Base-by-base conservation (phyloP, 2,113 vertebrate species). In the Todiramphus chloris region DNA sequence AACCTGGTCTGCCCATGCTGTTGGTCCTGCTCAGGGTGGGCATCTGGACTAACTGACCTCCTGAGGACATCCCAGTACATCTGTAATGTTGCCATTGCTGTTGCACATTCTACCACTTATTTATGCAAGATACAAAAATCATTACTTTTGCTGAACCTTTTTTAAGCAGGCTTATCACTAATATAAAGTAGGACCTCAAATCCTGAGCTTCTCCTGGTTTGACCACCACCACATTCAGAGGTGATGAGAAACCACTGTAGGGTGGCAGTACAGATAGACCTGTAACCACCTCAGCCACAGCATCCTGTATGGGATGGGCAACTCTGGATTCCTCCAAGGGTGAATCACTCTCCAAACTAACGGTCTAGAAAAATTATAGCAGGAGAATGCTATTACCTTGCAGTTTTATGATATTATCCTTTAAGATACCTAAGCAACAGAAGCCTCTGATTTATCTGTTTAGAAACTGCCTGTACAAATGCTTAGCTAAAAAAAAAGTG, bases 381-480 rank as follows among this genome's bases (percentile, higher is more conserved):
- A 82, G 31, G 51, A 83, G 44, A 83, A 76, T 63, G 53, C 84
- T 63, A 93, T 63, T 96, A 86, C n/a, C 35, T 89, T 77, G 68
- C 43, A 75, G 48, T 68, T 81, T 30, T 66, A 66, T 85, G 74
- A 13, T 73, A 76, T 16, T 90, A 72, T 37, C 23, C 39, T 90
- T 72, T 68, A 80, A 63, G 39, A 89, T 58, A 37, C 30, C 64
- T 51, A 81, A 88, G 67, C 79, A 95, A 83, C 20, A 75, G 67
- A 79, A 92, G 76, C 28, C 30, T 76, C 68, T 90, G 67, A 94
- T 97, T 94, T 91, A 90, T 93, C 46, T 75, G 3, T 35, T 66
- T 24, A 91, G 73, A 92, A 90, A 64, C 41, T 35, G 46, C 48
- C 77, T 87, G 69, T 51, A 17, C 56, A 89, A 83, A 37, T 68